phyloP scores from a whole-genome alignment of 2,888 invertebrate species.

The Drosophila histrio region DNA sequence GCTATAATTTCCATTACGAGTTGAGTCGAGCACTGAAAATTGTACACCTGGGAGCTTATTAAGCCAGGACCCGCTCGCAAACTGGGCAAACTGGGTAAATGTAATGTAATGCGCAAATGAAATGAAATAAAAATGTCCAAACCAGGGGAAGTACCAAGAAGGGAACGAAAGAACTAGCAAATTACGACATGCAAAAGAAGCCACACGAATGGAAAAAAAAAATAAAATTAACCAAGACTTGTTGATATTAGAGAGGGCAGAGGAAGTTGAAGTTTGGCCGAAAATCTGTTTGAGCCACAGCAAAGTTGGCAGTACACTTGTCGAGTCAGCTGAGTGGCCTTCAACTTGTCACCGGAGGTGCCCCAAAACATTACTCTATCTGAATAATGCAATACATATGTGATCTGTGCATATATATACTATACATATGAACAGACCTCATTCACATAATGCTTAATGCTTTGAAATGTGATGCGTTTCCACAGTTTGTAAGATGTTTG shows the following conservation, averaged over 20 bases:
- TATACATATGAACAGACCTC: background rate
- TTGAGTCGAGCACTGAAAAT: constrained; percentile 71
- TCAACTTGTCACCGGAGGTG: background rate
- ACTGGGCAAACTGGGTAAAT: constrained; percentile 35
- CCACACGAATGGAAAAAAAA: constrained; percentile 22
- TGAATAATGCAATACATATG: constrained; percentile 19
- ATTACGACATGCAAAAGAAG: constrained; percentile 37
- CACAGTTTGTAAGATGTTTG: constrained; percentile 3
- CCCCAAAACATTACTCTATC: background rate
- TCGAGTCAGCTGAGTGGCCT: background rate
- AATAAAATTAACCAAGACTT: constrained; percentile 44
- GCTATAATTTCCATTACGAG: constrained; percentile 80
- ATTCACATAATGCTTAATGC: constrained; percentile 13
- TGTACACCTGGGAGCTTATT: constrained; percentile 81
- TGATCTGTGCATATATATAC: too few relatives aligned
- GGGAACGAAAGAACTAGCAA: constrained; percentile 11
- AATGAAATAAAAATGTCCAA: constrained; percentile 67
- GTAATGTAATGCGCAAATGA: constrained; percentile 75
- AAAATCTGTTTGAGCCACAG: background rate
- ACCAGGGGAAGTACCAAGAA: background rate
- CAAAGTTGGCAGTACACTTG: background rate
- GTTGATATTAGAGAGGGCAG: constrained; percentile 30
- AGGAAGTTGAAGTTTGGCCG: background rate
- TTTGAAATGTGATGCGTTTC: constrained; percentile 25
- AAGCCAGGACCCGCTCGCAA: constrained; percentile 50